phyloP scores from a whole-genome alignment of 2,888 invertebrate species.

The Neoascia interrupta region DNA sequence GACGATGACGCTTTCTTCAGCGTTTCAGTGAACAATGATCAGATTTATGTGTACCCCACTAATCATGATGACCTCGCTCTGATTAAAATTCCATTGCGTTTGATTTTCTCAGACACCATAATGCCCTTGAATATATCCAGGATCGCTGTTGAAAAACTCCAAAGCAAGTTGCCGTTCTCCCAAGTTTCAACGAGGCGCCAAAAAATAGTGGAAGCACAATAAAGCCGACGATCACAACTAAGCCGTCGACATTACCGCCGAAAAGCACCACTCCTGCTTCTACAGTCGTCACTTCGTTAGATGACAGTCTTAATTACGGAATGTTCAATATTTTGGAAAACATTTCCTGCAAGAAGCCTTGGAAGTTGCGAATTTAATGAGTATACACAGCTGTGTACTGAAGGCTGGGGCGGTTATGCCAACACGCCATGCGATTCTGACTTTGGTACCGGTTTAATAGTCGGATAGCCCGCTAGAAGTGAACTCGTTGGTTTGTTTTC shows the following conservation, averaged over 20 bases:
- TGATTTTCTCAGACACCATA: conserved; percentile 22
- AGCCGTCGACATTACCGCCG: not conserved
- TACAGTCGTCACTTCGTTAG: no score
- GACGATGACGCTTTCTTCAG: conserved; percentile 2
- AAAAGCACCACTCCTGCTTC: no score
- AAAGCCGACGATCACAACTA: not conserved
- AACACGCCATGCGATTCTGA: conserved; percentile 48
- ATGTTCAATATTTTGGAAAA: conserved; percentile 29
- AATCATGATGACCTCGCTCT: conserved; percentile 53
- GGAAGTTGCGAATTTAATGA: conserved; percentile 36
- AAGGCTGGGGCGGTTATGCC: conserved; percentile 25
- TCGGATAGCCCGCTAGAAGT: conserved; percentile 35
- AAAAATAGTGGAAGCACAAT: not conserved
- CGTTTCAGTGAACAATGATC: conserved; percentile 22
- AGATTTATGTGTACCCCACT: conserved; percentile 47
- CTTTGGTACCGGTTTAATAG: conserved; percentile 49
- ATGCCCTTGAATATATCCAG: conserved; percentile 19
- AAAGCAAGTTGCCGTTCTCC: conserved; percentile 24
- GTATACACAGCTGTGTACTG: conserved; percentile 45
- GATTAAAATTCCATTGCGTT: conserved; percentile 35
- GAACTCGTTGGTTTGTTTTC: conserved; percentile 55
- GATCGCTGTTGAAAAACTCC: not conserved
- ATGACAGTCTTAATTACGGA: conserved; percentile 29
- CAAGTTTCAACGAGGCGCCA: conserved; percentile 14
- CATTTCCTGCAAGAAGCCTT: conserved; percentile 12